Percentiles rank a stretch among this genome's conserved stretches.
Conservation (phyloP, 2,113 vertebrate species). For the Sander vitreus region DNA sequence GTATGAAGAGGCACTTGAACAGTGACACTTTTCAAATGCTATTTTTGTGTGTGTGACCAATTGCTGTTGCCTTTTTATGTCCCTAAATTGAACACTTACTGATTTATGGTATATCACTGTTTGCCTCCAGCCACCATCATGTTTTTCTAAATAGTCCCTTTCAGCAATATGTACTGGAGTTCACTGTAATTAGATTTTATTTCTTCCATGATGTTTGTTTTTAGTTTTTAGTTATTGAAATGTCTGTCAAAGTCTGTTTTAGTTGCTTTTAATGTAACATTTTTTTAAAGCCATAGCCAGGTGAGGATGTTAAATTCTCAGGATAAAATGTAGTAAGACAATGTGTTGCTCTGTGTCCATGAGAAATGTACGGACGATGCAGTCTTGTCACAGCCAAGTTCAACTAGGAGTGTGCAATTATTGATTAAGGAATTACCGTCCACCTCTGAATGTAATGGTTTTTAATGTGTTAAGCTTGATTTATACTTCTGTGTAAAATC, state of each 20-base stretch:
- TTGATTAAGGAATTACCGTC: slow-evolving; percentile 17
- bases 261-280: not conserved
- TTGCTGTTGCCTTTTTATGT: not conserved
- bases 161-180: not conserved
- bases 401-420: not conserved
- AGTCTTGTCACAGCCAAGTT: not conserved
- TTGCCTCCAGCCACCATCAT: not conserved
- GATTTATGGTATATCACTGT: not conserved
- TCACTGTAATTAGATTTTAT: not conserved
- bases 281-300: slow-evolving; percentile 46
- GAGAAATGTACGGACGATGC: not conserved
- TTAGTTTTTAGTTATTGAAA: not conserved
- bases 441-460: slow-evolving; percentile 38
- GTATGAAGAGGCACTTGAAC: not conserved
- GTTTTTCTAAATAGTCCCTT: not conserved
- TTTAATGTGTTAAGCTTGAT: not conserved
- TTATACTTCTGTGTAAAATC: no score
- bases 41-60: slow-evolving; percentile 21
- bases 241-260: not conserved
- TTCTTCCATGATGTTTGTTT: not conserved
- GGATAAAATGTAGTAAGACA: slow-evolving; percentile 16
- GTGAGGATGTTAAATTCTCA: slow-evolving; percentile 26
- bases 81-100: not conserved
- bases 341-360: not conserved
- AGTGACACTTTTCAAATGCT: not conserved